phyloP scores from a whole-genome alignment of 1,140 invertebrate species.

The Anastatus disparis region DNA sequence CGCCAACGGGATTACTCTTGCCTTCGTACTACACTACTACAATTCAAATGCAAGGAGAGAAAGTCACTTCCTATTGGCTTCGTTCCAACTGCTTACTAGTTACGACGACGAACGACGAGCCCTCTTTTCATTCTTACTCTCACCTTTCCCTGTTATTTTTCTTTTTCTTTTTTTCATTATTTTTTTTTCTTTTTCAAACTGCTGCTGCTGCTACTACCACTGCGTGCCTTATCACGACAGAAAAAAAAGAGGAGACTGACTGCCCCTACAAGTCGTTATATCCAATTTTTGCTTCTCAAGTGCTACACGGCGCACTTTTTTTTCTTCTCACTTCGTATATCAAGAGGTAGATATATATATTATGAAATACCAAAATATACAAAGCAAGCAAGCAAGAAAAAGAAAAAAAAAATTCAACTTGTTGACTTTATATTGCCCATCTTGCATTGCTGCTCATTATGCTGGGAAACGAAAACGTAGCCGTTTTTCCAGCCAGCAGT shows the following conservation, averaged over 20 bases:
- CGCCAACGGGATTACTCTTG: constrained; percentile 1
- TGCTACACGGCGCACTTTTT: neutral
- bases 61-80: neutral
- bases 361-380: too few species aligned
- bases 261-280: neutral
- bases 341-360: too few species aligned
- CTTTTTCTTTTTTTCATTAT: neutral
- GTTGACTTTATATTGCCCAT: neutral
- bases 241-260: neutral
- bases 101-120: neutral
- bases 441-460: neutral
- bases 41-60: neutral
- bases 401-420: constrained; percentile 1
- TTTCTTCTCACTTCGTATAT: too few species aligned
- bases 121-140: neutral
- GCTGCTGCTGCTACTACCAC: neutral
- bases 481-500: neutral
- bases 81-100: neutral
- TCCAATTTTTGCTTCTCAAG: neutral
- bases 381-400: too few species aligned
- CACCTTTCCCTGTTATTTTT: neutral
- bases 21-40: neutral
- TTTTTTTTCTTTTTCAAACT: neutral
- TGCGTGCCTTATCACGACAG: neutral
- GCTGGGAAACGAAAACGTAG: neutral